Base-by-base conservation (phyloP, 2,113 vertebrate species). In the Entelurus aequoreus region DNA sequence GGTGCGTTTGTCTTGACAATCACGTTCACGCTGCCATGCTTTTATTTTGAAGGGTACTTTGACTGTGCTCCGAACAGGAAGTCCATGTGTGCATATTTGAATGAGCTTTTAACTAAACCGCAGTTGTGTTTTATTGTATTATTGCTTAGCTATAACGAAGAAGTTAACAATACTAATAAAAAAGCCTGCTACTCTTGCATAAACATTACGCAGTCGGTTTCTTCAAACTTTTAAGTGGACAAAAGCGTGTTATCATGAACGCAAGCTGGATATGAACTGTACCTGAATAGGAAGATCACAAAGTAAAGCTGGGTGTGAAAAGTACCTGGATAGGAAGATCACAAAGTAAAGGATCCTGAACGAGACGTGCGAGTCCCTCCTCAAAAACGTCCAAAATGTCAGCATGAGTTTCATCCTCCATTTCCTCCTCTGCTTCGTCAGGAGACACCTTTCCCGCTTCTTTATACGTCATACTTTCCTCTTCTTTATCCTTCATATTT, bases 221-320 rank as follows among this genome's bases (percentile, higher is more conserved):
- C 28, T 2, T 28, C 28, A 3, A 28, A 28, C 28, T 28, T 28
- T 28, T 3, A 28, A 4, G 28, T 28, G 28, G 19, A 19, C 19
- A 19, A 19, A 19, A 19, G 19, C 19, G 19, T 19, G 19, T 19
- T 19, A 49, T 61, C 59, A 48, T 47, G 50, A 6, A 61, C 47
- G 16, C 7, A 42, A 44, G 42, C 42, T 44, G 10, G 8, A 10
- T 44, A 2, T 44, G 3, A 19, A 57, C 42, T 2, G 38, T 19
- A 50, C 59, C 59, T 48, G 47, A 49, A 61, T 61, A 14, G 47
- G 59, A 36, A 61, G 59, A 49, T 61, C 59, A 48, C 59, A 61
- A 6, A 61, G 59, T 37, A 2, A 42, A 44, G 42, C 42, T 44
- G 10, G 8, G 4, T 44, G 10, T 44, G 3, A 19, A 57, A 44